Percentiles rank a stretch among this genome's conserved stretches.
Evolutionary conservation across 2,888 invertebrate genomes (phyloP).

Genomic region (Lobophora halterata): DNA sequence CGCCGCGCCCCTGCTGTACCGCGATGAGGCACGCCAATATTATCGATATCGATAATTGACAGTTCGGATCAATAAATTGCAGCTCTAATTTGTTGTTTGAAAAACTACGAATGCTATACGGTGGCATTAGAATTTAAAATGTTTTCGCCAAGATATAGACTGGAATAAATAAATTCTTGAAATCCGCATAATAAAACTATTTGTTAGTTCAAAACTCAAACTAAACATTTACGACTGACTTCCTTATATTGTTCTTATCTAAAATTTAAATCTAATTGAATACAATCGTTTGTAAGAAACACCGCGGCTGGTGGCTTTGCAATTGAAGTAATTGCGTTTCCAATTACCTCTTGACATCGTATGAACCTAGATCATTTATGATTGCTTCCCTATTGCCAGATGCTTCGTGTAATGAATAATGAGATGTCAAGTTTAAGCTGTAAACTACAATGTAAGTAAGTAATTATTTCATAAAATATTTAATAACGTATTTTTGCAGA

Average conservation of each 20-base stretch:
- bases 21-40: constrained; percentile 11
- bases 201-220: too few relatives aligned
- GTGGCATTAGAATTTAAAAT: constrained; percentile 1
- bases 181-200: too few relatives aligned
- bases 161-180: too few relatives aligned
- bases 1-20: constrained; percentile 18
- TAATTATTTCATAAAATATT: too few relatives aligned
- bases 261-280: constrained; percentile 10
- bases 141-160: too few relatives aligned
- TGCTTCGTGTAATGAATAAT: too few relatives aligned
- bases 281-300: constrained; percentile 6
- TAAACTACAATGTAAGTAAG: too few relatives aligned
- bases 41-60: constrained; percentile 20
- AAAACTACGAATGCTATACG: constrained; percentile 6
- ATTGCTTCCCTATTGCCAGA: constrained; percentile 15
- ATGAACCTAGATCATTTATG: constrained; percentile 10
- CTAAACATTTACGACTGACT: too few relatives aligned
- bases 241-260: too few relatives aligned
- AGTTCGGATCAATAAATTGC: constrained; percentile 11
- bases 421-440: too few relatives aligned
- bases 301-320: neutral
- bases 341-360: constrained; percentile 19
- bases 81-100: constrained; percentile 6
- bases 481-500: too few relatives aligned
- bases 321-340: constrained; percentile 11